Evolutionary conservation across 2,888 invertebrate genomes (phyloP), one percentile per base, ranked within the genome.

Genomic region (Ephialtes manifestator): DNA sequence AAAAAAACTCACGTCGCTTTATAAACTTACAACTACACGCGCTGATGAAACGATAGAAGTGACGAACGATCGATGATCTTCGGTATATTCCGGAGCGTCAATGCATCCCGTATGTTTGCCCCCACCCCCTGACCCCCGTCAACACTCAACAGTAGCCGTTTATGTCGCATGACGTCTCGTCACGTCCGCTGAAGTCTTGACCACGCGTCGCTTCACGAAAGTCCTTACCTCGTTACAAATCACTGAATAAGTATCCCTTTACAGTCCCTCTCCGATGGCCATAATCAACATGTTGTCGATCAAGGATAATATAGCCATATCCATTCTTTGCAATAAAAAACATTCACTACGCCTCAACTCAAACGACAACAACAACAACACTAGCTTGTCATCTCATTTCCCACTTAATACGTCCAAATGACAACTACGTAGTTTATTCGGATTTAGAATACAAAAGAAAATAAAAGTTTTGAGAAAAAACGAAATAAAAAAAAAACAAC

Each of bases 381-480:
- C 1, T 11, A 11, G 3, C 65, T 4, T 20, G 20, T 20, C 39
- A 10, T 20, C 11, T 1, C 10, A 39, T 43, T 18, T 43, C 20
- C 13, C 39, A 1, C 65, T 39, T 8, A 39, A 43, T 39, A 20
- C 39, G n/a, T 70, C 48, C 31, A 68, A 58, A 79, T 82, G 71
- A 67, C 75, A 70, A 65, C 51, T 78, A 28, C 65, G 71, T 68
- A 75, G 67, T 76, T 75, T 51, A 43, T 75, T 39, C 63, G 39
- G 76, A 58, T 63, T 70, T 72, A 55, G 48, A 75, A 72, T 53
- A 70, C 35, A 65, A 71, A 77, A 53, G 70, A 70, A 83, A 74
- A 65, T 20, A 68, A 65, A 24, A 63, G 35, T 2, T 35, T 35
- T 39, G 10, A 39, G 10, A 51, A n/a, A n/a, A n/a, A n/a, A n/a